Percentiles rank a stretch among this genome's conserved stretches.
These are phyloP conservation scores for Nomada hirtipes DNA, from an alignment of 2,888 invertebrate genomes.

Conservation along the genomic window DNA sequence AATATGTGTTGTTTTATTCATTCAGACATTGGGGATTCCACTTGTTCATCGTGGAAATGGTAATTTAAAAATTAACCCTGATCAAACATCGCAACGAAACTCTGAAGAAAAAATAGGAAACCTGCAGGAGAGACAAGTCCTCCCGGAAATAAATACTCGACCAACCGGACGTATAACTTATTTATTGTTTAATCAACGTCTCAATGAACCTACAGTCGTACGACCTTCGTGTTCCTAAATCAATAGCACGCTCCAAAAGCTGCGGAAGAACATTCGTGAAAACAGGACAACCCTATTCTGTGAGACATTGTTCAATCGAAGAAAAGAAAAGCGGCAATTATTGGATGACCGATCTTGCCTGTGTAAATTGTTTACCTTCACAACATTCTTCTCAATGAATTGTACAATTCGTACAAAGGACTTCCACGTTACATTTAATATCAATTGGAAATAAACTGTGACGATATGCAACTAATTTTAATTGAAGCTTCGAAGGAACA, in stretches of 20 bases:
- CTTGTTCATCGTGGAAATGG: too few relatives aligned
- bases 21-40: too few relatives aligned
- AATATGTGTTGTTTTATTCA: too few relatives aligned
- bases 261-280: constrained; percentile 8
- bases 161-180: constrained; percentile 1
- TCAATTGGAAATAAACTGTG: too few relatives aligned
- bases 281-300: background rate
- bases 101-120: too few relatives aligned
- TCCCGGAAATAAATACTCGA: background rate
- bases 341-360: constrained; percentile 28
- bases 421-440: too few relatives aligned
- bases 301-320: constrained; percentile 1
- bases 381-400: background rate
- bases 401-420: too few relatives aligned
- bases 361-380: constrained; percentile 32
- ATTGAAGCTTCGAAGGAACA: too few relatives aligned
- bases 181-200: constrained; percentile 30
- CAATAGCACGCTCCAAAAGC: constrained; percentile 4
- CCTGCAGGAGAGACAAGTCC: background rate
- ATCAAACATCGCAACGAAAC: too few relatives aligned
- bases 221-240: constrained; percentile 4
- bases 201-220: constrained; percentile 18
- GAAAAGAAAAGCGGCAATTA: constrained; percentile 24
- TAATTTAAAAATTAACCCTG: too few relatives aligned
- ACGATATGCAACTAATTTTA: too few relatives aligned